A percentile compares a stretch with the other conserved stretches of the same genome.
Conservation (phyloP, 2,113 vertebrate genomes). For the Paralichthys olivaceus region DNA sequence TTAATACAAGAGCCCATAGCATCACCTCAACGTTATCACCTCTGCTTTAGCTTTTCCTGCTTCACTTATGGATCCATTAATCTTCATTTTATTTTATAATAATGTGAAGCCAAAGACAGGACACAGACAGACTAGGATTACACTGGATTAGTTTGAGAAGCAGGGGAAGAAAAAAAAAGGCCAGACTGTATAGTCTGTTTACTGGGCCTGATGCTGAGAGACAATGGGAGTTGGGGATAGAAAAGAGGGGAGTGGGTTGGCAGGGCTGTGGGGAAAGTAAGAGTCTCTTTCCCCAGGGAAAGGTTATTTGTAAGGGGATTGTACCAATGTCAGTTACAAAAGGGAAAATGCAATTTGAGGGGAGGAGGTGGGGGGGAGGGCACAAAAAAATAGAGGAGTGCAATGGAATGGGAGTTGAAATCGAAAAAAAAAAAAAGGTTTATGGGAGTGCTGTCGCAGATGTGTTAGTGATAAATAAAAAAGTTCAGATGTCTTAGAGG, state of each 20-base stretch:
- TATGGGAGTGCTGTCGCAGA: conserved; percentile 30
- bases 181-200: conserved; percentile 58
- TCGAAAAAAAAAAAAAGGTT: conserved; percentile 33
- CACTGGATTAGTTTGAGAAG: conserved; percentile 63
- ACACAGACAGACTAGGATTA: conserved; percentile 60
- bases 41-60: conserved; percentile 19
- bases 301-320: conserved; percentile 76
- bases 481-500: conserved; percentile 35
- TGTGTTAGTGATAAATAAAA: conserved; percentile 52
- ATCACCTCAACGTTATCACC: not conserved
- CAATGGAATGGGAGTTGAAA: conserved; percentile 50
- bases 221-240: conserved; percentile 49
- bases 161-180: conserved; percentile 7
- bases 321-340: conserved; percentile 69
- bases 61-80: conserved; percentile 36
- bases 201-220: conserved; percentile 48
- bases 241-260: conserved; percentile 39
- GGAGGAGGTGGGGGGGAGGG: not conserved
- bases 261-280: conserved; percentile 40
- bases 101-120: conserved; percentile 42
- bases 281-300: conserved; percentile 60
- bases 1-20: not conserved
- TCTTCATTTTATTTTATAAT: conserved; percentile 52
- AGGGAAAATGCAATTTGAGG: conserved; percentile 64
- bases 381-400: conserved; percentile 13